Evolutionary conservation across 2,888 invertebrate species (phyloP).

Genomic region (Pollenia angustigena): DNA sequence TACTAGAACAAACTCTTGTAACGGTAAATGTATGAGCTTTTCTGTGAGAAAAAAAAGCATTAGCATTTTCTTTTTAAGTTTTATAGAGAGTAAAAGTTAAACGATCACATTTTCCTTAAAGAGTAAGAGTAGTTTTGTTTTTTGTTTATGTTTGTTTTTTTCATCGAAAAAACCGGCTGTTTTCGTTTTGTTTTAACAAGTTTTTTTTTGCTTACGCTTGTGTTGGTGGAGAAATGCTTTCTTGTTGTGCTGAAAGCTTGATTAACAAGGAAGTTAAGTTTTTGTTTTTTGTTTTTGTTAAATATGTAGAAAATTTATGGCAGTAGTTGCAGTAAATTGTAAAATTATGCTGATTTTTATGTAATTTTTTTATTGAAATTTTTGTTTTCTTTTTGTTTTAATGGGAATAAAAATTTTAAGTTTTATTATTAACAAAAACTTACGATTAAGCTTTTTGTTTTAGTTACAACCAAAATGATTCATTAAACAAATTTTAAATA

Average conservation of each 20-base stretch:
- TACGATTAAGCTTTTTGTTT: slow-evolving; percentile 20
- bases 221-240: slow-evolving; percentile 59
- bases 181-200: not conserved
- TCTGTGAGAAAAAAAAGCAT: not conserved
- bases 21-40: slow-evolving; percentile 44
- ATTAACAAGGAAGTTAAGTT: slow-evolving; percentile 70
- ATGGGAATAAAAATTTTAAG: not conserved
- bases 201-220: slow-evolving; percentile 9
- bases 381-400: slow-evolving; percentile 21
- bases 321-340: slow-evolving; percentile 53
- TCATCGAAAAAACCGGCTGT: slow-evolving; percentile 45
- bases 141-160: slow-evolving; percentile 51
- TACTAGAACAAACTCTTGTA: slow-evolving; percentile 5
- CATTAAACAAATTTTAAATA: not conserved
- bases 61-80: not conserved
- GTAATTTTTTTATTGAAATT: slow-evolving; percentile 2
- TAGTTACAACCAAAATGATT: too few relatives aligned
- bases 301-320: slow-evolving; percentile 57
- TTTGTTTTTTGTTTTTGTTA: slow-evolving; percentile 4
- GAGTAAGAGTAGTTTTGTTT: slow-evolving; percentile 63
- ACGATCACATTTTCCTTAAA: slow-evolving; percentile 57
- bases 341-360: slow-evolving; percentile 59
- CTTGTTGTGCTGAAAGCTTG: slow-evolving; percentile 66
- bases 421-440: slow-evolving; percentile 36
- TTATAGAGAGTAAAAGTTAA: slow-evolving; percentile 65